Evolutionary conservation across 35 echinoderm and acorn worm species (phyloP), one percentile per base, ranked within the genome.

Genomic region (Patiria miniata): DNA sequence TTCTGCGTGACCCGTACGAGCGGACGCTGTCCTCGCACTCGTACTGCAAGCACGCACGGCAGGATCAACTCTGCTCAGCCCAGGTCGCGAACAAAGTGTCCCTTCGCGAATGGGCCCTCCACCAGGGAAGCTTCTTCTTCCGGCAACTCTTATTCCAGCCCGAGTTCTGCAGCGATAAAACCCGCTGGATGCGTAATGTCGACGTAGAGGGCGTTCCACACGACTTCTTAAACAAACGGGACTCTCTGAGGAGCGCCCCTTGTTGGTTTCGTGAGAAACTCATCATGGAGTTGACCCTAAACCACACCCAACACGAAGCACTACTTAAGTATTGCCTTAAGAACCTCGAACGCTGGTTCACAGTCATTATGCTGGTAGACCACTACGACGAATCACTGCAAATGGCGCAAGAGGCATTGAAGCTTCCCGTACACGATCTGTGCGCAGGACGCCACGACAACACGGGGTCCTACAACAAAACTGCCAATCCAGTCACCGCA

Each of bases 81-180:
- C 83, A 91, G 9, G 87, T 87, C 37, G 85, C 96, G 15, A 80
- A 83, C 56, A 81, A 90, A 26, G 89, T 99, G 78, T 39, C 81
- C 8, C 83, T 99, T 10, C 87, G 85, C 32, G 90, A 94, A 36
- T 99, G 96, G 96, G 93, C 86, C 2, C 39, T 90, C 10, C 93
- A 94, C 32, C 96, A 99, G 40, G 96, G 96, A 10, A 99, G 93
- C 33, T 99, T 94, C 52, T 90, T 98, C 69, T 94, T 94, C 36
- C 69, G 92, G 23, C 96, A 98, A 52, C 77, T 98, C 19, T 56
- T 98, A 26, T 84, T 94, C 51, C 86, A 93, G 21, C 92, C 96
- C 1, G 68, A 80, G 52, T 94, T 94, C 65, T 98, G 96, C 53
- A 88, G 68, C 5, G 83, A 89, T 12, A 76, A 82, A 33, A 92